Percentiles rank a stretch among this genome's conserved stretches.
phyloP scores from a whole-genome alignment of 2,797 vertebrate genomes.

The Leptodactylus fallax region DNA sequence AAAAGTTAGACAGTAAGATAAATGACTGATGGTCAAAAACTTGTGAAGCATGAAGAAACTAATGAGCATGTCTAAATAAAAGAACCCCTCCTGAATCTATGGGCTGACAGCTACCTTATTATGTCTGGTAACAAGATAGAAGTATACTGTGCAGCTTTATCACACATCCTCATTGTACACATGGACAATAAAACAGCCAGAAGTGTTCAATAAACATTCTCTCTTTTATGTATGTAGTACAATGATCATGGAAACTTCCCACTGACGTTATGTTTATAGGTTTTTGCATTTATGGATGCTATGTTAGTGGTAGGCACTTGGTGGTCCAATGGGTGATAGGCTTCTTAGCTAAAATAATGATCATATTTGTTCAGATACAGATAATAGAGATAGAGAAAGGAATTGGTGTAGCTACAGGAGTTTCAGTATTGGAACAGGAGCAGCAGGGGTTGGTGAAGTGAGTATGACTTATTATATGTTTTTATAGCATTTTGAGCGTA shows the following conservation, averaged over 20 bases:
- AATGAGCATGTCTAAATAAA: constrained; percentile 42
- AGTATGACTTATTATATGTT: too few species aligned
- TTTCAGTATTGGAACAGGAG: too few species aligned
- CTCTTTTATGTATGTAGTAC: neutral
- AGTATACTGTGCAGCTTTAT: neutral
- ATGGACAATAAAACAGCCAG: neutral
- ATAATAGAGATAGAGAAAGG: too few species aligned
- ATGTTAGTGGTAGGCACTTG: too few species aligned
- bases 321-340: too few species aligned
- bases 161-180: neutral
- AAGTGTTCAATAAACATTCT: neutral
- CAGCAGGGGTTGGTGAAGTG: too few species aligned
- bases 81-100: constrained; percentile 4
- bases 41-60: constrained; percentile 20
- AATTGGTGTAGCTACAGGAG: too few species aligned
- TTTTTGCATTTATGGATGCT: too few species aligned
- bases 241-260: neutral
- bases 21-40: constrained; percentile 21
- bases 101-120: constrained; percentile 15
- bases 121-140: neutral
- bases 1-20: constrained; percentile 18
- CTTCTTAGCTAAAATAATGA: too few species aligned
- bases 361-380: too few species aligned
- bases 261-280: neutral
- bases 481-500: too few species aligned